Evolutionary conservation across 2,113 vertebrate genomes (phyloP).

Genomic region (Macquaria ambigua): DNA sequence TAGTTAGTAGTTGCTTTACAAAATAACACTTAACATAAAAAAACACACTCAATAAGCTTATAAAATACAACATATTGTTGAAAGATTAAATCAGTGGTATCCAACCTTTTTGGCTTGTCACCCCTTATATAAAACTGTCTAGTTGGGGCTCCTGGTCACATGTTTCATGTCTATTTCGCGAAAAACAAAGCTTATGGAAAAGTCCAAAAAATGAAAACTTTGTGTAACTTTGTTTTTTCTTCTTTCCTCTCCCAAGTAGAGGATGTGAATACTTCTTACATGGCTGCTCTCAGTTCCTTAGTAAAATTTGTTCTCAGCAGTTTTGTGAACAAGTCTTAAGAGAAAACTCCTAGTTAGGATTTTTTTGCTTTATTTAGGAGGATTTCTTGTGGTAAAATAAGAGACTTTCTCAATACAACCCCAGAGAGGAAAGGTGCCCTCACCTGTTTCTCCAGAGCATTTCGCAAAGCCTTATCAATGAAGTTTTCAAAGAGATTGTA

Average conservation of each 20-base stretch:
- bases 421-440: not conserved
- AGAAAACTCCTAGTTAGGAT: not conserved
- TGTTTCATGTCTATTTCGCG: no score
- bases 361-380: not conserved
- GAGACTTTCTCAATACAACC: not conserved
- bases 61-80: not conserved
- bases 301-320: no score
- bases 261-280: no score
- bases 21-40: not conserved
- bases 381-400: not conserved
- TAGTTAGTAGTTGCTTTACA: not conserved
- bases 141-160: no score
- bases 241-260: no score
- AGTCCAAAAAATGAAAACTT: no score
- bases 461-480: conserved; percentile 73
- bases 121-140: not conserved
- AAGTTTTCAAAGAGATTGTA: conserved; percentile 81
- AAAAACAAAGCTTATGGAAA: no score
- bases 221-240: no score
- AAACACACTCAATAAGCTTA: not conserved
- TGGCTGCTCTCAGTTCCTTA: no score
- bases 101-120: not conserved
- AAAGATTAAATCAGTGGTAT: not conserved
- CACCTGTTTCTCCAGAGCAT: conserved; percentile 78
- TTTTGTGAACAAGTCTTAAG: no score